These are phyloP conservation scores for Pollachius pollachius DNA, from an alignment of 2,113 vertebrate genomes.

Conservation along the genomic window DNA sequence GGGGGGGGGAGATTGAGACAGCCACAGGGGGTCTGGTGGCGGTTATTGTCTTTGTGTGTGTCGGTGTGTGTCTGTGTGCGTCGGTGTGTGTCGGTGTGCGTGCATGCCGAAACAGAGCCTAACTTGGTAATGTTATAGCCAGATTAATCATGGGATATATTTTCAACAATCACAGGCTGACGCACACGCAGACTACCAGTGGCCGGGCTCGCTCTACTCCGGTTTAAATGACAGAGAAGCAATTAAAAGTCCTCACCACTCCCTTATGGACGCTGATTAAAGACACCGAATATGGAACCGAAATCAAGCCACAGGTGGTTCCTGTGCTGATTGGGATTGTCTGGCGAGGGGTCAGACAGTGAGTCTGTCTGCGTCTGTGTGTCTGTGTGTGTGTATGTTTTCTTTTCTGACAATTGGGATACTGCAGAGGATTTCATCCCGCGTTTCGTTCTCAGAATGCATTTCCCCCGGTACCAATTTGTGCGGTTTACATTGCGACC, in stretches of 20 bases:
- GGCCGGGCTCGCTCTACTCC: slow-evolving; percentile 4
- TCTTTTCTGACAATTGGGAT: not conserved
- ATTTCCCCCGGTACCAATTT: slow-evolving; percentile 45
- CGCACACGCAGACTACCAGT: no score
- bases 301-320: slow-evolving; percentile 18
- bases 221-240: slow-evolving; percentile 48
- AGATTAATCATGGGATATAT: no score
- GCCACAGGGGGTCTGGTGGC: not conserved
- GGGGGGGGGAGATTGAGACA: not conserved
- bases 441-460: slow-evolving; percentile 49
- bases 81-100: no score
- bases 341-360: slow-evolving; percentile 41
- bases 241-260: slow-evolving; percentile 27
- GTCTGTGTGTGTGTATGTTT: slow-evolving; percentile 1
- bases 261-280: no score
- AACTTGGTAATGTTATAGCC: no score
- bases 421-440: slow-evolving; percentile 41
- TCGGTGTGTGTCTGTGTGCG: no score
- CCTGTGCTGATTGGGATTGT: slow-evolving; percentile 66
- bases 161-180: no score
- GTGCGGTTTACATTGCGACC: slow-evolving; percentile 36
- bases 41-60: not conserved
- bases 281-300: not conserved
- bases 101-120: no score
- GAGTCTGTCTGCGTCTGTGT: slow-evolving; percentile 5